Evolutionary conservation across 2,888 invertebrate genomes (phyloP), one percentile per base, ranked within the genome.

Genomic region (Scaptomyza reducta): DNA sequence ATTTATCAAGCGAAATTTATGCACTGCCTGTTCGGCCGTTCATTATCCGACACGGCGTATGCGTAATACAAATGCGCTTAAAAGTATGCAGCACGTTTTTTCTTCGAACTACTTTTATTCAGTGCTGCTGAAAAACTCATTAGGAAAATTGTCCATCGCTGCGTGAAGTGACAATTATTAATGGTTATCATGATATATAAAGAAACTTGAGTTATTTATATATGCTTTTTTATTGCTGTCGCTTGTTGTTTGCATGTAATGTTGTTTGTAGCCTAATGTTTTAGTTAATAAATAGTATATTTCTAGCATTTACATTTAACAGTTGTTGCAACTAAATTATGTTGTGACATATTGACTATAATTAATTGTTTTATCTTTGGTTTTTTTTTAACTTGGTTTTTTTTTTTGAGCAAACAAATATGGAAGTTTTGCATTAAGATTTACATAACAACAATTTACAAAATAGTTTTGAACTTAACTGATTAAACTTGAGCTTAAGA

Each of bases 1-100:
- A 87, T 87, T 84, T 75, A 84, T 81, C 70, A 76, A 58, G 59
- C 63, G 51, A 75, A 69, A 84, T 83, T 81, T 85, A 83, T 83
- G 74, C 71, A 87, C 88, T 82, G 80, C 65, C 73, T 42, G 61
- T 6, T 67, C 44, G 69, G 68, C 74, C 74, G 70, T 76, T 84
- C 73, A 73, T 64, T 63, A 66, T 69, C 61, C 53, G 46, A 53
- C 59, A 46, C 41, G 70, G 59, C 38, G 74, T 70, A 74, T 75
- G 62, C 77, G 77, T 73, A 77, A 57, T 77, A 67, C 59, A 63
- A 70, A 63, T 68, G 62, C 79, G 74, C 67, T 64, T 29, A 64
- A 64, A 49, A 77, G 62, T 70, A 63, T 59, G 60, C 69, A 51
- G 44, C 57, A 42, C 14, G 33, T 25, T 60, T 63, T 65, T 61